phyloP scores from a whole-genome alignment of 2,797 vertebrate species.

The Parauchenoglanis ngamensis region DNA sequence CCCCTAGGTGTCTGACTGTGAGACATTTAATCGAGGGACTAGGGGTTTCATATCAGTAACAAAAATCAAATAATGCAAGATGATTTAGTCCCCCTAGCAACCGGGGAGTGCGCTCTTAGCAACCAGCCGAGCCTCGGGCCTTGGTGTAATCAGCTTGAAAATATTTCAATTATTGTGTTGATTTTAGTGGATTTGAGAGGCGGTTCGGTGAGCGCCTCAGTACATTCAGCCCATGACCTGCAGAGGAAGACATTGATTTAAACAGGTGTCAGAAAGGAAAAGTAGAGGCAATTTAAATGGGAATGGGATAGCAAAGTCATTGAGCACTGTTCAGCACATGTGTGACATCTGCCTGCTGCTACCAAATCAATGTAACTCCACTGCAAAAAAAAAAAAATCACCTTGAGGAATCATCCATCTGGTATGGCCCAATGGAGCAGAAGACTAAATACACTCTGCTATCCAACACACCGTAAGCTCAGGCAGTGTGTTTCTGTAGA shows the following conservation, averaged over 20 bases:
- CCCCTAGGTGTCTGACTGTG: conserved; percentile 99
- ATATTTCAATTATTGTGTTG: conserved; percentile 99
- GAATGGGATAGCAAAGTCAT: conserved; percentile 90
- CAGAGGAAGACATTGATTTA: conserved; percentile 99
- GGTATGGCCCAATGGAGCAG: conserved; percentile 81
- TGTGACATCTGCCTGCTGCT: conserved; percentile 94
- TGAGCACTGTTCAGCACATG: conserved; percentile 86
- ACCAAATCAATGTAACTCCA: conserved; percentile 96
- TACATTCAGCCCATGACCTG: conserved; percentile 98
- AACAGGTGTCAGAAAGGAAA: conserved; percentile 99
- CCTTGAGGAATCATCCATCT: conserved; percentile 96
- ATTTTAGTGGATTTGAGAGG: conserved; percentile 99
- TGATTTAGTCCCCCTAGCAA: conserved; percentile 99
- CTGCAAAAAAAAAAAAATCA: conserved; percentile 88
- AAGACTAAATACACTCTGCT: conserved; percentile 67
- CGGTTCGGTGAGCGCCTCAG: conserved; percentile 89
- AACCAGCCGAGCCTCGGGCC: conserved; percentile 98
- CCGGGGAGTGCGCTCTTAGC: conserved; percentile 99
- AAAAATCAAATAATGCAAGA: conserved; percentile 99
- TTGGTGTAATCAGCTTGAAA: conserved; percentile 99
- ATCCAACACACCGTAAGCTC: conserved; percentile 46
- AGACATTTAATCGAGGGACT: conserved; percentile 99
- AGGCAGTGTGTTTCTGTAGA: conserved; percentile 40
- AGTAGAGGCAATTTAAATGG: conserved; percentile 99
- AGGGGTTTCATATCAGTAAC: conserved; percentile 99